These are phyloP conservation scores for Agrochola litura DNA, from an alignment of 2,888 invertebrate species.

Conservation along the genomic window DNA sequence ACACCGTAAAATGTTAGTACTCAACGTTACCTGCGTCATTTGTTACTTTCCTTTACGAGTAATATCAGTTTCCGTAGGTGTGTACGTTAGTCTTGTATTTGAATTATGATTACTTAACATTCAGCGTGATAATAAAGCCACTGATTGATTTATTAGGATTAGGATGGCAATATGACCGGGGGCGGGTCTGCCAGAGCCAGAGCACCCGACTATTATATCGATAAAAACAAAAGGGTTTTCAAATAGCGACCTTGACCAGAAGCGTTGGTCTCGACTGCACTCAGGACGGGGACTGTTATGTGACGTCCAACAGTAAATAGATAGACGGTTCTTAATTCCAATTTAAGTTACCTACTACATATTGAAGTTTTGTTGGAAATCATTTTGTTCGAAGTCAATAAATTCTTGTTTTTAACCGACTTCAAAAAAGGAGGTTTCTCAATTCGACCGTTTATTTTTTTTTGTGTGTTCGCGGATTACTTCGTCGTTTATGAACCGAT, in stretches of 20 bases:
- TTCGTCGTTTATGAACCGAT: too few species aligned
- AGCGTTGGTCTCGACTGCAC: background rate
- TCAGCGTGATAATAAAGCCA: too few species aligned
- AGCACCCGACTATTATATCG: too few species aligned
- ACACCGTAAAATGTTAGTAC: constrained; percentile 42
- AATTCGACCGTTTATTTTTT: too few species aligned
- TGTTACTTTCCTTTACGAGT: constrained; percentile 18
- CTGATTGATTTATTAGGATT: too few species aligned
- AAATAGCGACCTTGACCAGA: background rate
- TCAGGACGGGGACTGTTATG: background rate
- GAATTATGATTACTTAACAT: background rate
- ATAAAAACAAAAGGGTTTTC: background rate
- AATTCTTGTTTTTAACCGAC: too few species aligned
- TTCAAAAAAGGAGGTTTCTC: too few species aligned
- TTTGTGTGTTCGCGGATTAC: too few species aligned
- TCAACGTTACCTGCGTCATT: constrained; percentile 15
- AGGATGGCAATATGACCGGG: too few species aligned
- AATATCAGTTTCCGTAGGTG: constrained; percentile 1
- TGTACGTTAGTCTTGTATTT: background rate
- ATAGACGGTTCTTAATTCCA: background rate
- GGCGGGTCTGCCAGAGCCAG: too few species aligned
- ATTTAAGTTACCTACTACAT: background rate
- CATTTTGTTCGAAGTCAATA: too few species aligned
- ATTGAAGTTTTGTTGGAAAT: too few species aligned
- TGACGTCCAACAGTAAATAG: background rate